Conservation (phyloP, 1,140 invertebrate species). For the Drosophila obscura region DNA sequence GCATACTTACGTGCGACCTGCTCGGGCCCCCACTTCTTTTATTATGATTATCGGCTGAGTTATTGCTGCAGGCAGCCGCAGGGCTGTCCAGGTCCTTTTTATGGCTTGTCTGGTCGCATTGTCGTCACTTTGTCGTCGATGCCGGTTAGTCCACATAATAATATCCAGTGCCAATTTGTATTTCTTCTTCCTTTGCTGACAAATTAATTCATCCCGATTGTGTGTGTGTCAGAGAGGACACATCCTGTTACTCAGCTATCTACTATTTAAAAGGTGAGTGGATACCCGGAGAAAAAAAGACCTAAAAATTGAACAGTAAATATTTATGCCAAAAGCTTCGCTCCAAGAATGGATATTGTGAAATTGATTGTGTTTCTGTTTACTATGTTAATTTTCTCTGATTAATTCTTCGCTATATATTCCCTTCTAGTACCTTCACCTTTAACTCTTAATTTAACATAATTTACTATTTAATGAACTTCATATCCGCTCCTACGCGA, state of each 20-base stretch:
- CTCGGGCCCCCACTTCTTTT: constrained; percentile 47
- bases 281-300: too few relatives aligned
- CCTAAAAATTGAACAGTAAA: too few relatives aligned
- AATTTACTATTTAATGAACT: too few relatives aligned
- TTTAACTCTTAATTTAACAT: too few relatives aligned
- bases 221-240: constrained; percentile 10
- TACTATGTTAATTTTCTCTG: too few relatives aligned
- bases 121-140: constrained; percentile 74
- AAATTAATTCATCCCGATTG: constrained; percentile 69
- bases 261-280: too few relatives aligned
- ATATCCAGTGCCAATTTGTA: constrained; percentile 60
- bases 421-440: too few relatives aligned
- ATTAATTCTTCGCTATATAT: too few relatives aligned
- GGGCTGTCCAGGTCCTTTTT: constrained; percentile 28
- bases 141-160: constrained; percentile 54
- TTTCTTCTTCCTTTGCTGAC: constrained; percentile 33
- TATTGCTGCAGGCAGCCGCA: constrained; percentile 75
- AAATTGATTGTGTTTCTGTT: too few relatives aligned
- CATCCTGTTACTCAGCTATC: not conserved
- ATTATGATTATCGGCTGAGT: constrained; percentile 80
- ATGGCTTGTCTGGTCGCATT: constrained; percentile 68
- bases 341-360: too few relatives aligned
- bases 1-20: constrained; percentile 64
- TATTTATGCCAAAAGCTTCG: too few relatives aligned
- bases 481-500: too few relatives aligned